Conservation (phyloP, 1,140 invertebrate genomes). For the Chionoecetes opilio region DNA sequence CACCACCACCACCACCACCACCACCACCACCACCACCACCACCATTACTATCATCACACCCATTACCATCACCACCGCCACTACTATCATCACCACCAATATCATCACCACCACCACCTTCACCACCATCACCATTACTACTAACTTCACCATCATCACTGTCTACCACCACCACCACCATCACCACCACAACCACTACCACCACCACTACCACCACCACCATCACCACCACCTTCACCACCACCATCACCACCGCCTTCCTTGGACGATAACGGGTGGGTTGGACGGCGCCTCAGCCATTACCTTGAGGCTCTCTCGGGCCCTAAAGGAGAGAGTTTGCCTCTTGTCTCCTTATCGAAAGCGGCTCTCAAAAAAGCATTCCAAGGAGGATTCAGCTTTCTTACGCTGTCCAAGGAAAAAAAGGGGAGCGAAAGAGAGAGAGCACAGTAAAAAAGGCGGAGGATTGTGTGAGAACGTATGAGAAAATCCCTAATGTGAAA, state of each 20-base stretch:
- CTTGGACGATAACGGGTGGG: neutral
- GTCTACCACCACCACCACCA: no score
- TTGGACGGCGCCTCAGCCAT: neutral
- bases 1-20: neutral
- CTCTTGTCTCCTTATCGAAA: neutral
- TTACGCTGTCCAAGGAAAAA: slow-evolving; percentile 25
- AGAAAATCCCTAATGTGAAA: slow-evolving; percentile 16
- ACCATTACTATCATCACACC: no score
- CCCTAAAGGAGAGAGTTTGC: neutral
- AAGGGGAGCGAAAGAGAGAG: neutral
- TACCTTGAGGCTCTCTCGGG: neutral
- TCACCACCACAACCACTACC: no score
- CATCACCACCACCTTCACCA: no score
- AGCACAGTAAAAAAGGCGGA: neutral
- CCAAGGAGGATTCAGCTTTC: slow-evolving; percentile 46
- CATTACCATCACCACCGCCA: neutral
- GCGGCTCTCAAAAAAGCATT: slow-evolving; percentile 58
- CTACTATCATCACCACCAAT: neutral
- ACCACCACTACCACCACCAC: no score
- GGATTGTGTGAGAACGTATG: neutral
- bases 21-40: neutral
- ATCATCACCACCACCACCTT: neutral
- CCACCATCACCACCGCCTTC: no score
- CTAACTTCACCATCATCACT: no score
- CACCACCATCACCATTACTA: neutral